Conservation (phyloP, 2,888 invertebrate genomes). For the Deilephila elpenor region DNA sequence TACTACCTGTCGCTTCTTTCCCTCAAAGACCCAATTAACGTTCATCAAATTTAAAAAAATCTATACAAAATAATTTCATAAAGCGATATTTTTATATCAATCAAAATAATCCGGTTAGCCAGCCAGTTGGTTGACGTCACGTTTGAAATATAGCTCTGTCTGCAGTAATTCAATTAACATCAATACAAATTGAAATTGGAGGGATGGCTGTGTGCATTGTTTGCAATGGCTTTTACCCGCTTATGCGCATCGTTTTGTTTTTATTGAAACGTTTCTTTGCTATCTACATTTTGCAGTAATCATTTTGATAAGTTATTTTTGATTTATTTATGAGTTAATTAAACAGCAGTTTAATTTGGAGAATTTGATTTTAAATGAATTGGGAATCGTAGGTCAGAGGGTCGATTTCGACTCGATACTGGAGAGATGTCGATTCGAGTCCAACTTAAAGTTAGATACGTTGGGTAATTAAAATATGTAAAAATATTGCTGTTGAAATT, state of each 20-base stretch:
- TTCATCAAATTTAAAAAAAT: background rate
- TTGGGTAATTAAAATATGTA: no score
- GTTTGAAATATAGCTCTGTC: constrained; percentile 67
- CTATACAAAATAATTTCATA: background rate
- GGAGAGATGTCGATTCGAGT: no score
- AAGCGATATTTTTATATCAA: constrained; percentile 46
- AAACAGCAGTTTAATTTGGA: no score
- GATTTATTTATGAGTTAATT: background rate
- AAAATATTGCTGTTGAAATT: no score
- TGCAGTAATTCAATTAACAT: constrained; percentile 72
- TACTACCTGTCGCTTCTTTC: no score
- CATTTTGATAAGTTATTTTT: background rate
- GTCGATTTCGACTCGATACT: no score
- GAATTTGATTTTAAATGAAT: no score
- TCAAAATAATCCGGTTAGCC: constrained; percentile 70
- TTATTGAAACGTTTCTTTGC: constrained; percentile 4
- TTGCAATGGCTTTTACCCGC: constrained; percentile 39
- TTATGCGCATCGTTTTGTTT: constrained; percentile 23
- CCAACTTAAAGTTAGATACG: no score
- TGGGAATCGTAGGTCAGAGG: no score
- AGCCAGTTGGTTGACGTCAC: constrained; percentile 55
- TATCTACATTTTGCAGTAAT: background rate
- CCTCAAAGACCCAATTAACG: background rate
- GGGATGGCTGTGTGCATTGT: constrained; percentile 56
- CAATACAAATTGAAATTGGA: constrained; percentile 60